Evolutionary conservation across 2,113 vertebrate genomes (phyloP).

Genomic region (Trematomus loennbergii): DNA sequence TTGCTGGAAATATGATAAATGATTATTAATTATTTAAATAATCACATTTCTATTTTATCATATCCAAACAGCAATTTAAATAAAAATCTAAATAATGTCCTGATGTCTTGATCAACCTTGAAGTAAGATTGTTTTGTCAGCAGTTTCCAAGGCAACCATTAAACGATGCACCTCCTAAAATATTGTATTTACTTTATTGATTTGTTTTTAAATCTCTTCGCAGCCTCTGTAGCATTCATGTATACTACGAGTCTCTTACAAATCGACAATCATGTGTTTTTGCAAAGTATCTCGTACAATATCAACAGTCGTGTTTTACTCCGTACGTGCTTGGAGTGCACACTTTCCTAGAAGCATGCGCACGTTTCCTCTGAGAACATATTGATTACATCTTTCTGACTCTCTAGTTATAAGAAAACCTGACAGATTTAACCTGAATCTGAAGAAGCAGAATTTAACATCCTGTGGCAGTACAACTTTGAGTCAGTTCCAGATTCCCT

Average conservation of each 20-base stretch:
- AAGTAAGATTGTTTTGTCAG: too few relatives aligned
- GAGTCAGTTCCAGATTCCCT: conserved; percentile 48
- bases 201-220: not conserved
- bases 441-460: conserved; percentile 36
- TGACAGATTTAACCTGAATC: conserved; percentile 16
- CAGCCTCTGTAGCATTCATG: not conserved
- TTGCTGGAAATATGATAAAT: too few relatives aligned
- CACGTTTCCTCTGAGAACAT: conserved; percentile 8
- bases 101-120: too few relatives aligned
- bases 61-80: too few relatives aligned
- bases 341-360: not conserved
- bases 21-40: too few relatives aligned
- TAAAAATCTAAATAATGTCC: too few relatives aligned
- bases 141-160: too few relatives aligned
- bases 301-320: not conserved
- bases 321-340: not conserved
- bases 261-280: not conserved
- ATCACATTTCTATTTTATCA: too few relatives aligned
- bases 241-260: too few relatives aligned
- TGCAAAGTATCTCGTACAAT: not conserved
- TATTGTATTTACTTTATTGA: not conserved
- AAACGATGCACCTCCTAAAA: not conserved
- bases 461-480: conserved; percentile 26
- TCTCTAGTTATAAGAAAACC: conserved; percentile 5
- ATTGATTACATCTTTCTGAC: conserved; percentile 10